phyloP scores from a whole-genome alignment of 2,888 invertebrate genomes.

The Cryptocephalus primarius region DNA sequence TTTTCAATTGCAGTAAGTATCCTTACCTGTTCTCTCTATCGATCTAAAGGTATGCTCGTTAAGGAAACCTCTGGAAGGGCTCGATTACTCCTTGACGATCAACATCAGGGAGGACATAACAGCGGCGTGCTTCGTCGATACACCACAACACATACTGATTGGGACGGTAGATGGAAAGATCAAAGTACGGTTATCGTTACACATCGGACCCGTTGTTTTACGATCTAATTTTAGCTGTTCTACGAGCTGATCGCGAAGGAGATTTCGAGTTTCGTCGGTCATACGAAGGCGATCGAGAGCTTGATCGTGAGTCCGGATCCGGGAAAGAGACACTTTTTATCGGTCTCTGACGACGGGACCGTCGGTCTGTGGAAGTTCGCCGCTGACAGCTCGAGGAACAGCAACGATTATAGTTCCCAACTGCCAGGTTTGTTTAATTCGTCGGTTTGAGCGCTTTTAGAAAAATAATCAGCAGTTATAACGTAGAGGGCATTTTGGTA shows the following conservation, averaged over 20 bases:
- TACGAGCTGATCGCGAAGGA: slow-evolving; percentile 45
- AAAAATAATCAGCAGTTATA: background rate
- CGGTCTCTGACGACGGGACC: slow-evolving; percentile 45
- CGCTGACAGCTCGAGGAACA: slow-evolving; percentile 13
- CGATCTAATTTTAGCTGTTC: slow-evolving; percentile 43
- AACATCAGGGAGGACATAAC: slow-evolving; percentile 47
- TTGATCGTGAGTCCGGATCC: slow-evolving; percentile 44
- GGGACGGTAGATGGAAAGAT: slow-evolving; percentile 40
- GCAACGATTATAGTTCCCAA: slow-evolving; percentile 9
- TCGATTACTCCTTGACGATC: slow-evolving; percentile 38
- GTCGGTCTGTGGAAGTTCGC: slow-evolving; percentile 48
- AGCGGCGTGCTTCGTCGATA: slow-evolving; percentile 45
- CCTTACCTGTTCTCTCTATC: background rate
- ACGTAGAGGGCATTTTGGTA: no score
- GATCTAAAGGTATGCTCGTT: slow-evolving; percentile 2
- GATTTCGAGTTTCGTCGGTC: slow-evolving; percentile 41
- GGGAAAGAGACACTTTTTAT: slow-evolving; percentile 45
- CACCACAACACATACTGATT: slow-evolving; percentile 38
- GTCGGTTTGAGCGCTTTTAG: slow-evolving; percentile 1
- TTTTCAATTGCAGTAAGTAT: slow-evolving; percentile 49
- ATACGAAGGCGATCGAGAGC: slow-evolving; percentile 38
- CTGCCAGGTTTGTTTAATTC: slow-evolving; percentile 15
- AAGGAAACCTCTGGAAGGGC: slow-evolving; percentile 21
- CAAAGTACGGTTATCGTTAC: slow-evolving; percentile 26
- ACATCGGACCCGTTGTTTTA: background rate